Evolutionary conservation across 2,797 vertebrate species (phyloP), one percentile per base, ranked within the genome.

Genomic region (Anguilla marmorata): DNA sequence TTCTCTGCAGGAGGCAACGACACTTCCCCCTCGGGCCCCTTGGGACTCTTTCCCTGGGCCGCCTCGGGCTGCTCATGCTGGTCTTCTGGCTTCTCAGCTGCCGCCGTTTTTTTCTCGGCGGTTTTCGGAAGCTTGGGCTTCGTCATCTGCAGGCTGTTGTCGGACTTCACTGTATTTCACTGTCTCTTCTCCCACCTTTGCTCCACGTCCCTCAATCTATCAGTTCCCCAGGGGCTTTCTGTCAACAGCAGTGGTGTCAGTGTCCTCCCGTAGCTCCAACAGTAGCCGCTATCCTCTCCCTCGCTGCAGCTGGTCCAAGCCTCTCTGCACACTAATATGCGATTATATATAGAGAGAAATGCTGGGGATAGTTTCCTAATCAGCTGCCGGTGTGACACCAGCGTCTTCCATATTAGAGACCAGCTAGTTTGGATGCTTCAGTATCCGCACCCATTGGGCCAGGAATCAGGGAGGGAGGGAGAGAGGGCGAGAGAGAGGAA

Each of bases 331-430:
- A 58, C 90, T 93, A 92, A 92, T 88, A 89, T 89, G 88, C 80
- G 89, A 93, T 94, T 96, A 95, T 96, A 95, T 96, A 94, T 96
- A 95, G 95, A 93, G 89, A 83, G 85, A 91, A 85, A 95, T 94
- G 88, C 92, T 93, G 90, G n/a, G 88, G 91, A 96, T 96, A 93
- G 85, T 95, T 96, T 95, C 92, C 92, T 93, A 94, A 96, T 95
- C 93, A 91, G 90, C 90, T 92, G 91, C 91, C 90, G 93, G 84
- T 88, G 50, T 27, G 50, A 50, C 50, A 74, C 66, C 7, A 50
- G 30, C n/a, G 69, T 41, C 60, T 56, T 60, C 12, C 54, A 74
- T 24, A 87, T 87, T 82, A 80, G 56, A 87, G 56, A 52, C 45
- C n/a, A 54, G 33, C 86, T 87, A n/a, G 76, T 41, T 80, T 82